Base-by-base conservation (phyloP, 1,140 invertebrate species). In the Aphaenogaster rudis region DNA sequence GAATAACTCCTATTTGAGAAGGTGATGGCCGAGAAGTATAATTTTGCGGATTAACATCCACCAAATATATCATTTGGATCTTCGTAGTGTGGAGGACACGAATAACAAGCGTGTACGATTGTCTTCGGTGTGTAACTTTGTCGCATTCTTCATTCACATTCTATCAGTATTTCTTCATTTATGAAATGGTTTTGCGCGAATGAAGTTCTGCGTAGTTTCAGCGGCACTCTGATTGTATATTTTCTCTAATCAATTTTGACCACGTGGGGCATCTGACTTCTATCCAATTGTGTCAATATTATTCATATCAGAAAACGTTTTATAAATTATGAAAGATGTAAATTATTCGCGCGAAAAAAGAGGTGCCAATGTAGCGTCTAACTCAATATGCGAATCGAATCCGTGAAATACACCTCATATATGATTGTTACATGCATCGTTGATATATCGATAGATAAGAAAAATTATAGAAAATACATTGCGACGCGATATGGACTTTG, bases 1-100 rank as follows among this genome's bases (percentile, higher is more conserved):
- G 45, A 80, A 17, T 54, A 69, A 79, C 33, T 69, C 5, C 15
- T 61, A 61, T 66, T 48, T 17, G 45, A 39, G 45, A 63, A 86
- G n/a, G 0, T 15, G 61, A 80, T n/a, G 39, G n/a, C 45, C 48
- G 50, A 57, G 17, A 45, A 64, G 15, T 64, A 52, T 45, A 54
- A 80, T 81, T 81, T 81, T 42, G 42, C 54, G 21, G 17, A 54
- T 81, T 74, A 48, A 84, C 13, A 45, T 74, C 54, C 39, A 42
- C 5, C 28, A 71, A 57, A 71, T 59, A 42, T 59, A 21, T 78
- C 21, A 8, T 61, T 77, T 28, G 15, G 28, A 85, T 86, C 13
- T 85, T 21, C 39, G 21, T 67, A 21, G 15, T 33, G 28, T 15
- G 76, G 17, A 64, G 50, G 45, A 72, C 45, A 45, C 33, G 7